Evolutionary conservation across 2,113 vertebrate genomes (phyloP).

Genomic region (Morone saxatilis): DNA sequence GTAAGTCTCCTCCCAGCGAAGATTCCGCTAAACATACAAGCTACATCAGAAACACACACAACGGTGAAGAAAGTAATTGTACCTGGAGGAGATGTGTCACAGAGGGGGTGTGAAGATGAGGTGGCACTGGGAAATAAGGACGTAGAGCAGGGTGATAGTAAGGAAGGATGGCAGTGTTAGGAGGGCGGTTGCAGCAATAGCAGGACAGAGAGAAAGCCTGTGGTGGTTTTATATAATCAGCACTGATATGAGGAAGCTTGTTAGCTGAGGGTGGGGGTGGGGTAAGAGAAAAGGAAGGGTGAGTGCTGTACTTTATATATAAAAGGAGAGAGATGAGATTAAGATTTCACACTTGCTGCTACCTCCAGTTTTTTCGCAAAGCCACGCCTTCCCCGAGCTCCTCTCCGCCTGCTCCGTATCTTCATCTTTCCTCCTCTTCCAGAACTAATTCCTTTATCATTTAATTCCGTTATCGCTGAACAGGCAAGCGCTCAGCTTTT

Average conservation of each 20-base stretch:
- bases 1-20: constrained; percentile 87
- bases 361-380: constrained; percentile 52
- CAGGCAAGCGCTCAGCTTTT: constrained; percentile 22
- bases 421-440: constrained; percentile 48
- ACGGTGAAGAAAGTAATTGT: neutral
- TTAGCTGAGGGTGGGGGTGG: constrained; percentile 29
- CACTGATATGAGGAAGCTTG: constrained; percentile 53
- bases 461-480: constrained; percentile 67
- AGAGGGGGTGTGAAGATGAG: neutral
- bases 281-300: neutral
- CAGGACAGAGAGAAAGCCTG: constrained; percentile 33
- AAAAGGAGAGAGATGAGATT: constrained; percentile 63
- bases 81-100: neutral
- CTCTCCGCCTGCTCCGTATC: constrained; percentile 43
- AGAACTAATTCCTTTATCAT: constrained; percentile 71
- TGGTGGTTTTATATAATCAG: constrained; percentile 59
- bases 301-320: too few relatives aligned
- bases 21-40: neutral
- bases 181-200: neutral
- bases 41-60: neutral
- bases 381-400: constrained; percentile 21
- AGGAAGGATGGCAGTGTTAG: neutral
- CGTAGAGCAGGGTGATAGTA: neutral
- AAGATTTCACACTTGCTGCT: constrained; percentile 65
- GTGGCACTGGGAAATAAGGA: neutral